A percentile compares a stretch with the other conserved stretches of the same genome.
These are phyloP conservation scores for Clarias macrocephalus DNA, from an alignment of 2,113 vertebrate genomes.

Conservation along the genomic window DNA sequence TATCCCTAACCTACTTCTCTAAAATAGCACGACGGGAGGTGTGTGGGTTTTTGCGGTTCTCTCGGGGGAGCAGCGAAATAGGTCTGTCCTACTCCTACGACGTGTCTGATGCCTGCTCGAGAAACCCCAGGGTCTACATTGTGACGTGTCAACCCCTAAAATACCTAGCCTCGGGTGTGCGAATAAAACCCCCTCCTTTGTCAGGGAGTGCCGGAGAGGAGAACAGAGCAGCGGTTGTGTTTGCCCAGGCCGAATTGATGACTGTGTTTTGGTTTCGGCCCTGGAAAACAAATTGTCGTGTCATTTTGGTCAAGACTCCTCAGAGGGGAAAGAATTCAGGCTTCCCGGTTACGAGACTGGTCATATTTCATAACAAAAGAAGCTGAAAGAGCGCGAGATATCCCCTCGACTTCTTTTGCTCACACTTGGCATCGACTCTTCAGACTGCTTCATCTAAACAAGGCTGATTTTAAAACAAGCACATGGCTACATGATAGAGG, in stretches of 20 bases:
- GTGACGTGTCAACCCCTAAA: conserved; percentile 37
- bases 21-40: conserved; percentile 69
- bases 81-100: conserved; percentile 58
- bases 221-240: conserved; percentile 40
- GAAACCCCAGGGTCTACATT: conserved; percentile 30
- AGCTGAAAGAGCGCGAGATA: not conserved
- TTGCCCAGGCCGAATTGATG: conserved; percentile 39
- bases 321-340: conserved; percentile 36
- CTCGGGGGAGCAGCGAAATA: conserved; percentile 64
- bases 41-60: conserved; percentile 54
- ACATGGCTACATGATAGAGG: not conserved
- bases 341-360: not conserved
- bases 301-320: conserved; percentile 40
- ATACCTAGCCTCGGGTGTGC: conserved; percentile 17
- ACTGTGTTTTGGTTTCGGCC: conserved; percentile 25
- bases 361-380: conserved; percentile 33
- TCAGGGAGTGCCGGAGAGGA: conserved; percentile 5
- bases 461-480: not conserved
- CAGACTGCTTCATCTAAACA: conserved; percentile 10
- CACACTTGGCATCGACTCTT: not conserved
- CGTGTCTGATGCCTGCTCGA: conserved; percentile 19
- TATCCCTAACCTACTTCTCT: conserved; percentile 72
- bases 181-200: conserved; percentile 19
- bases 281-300: conserved; percentile 44
- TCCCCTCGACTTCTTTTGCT: not conserved